Percentiles rank a stretch among this genome's conserved stretches.
These are phyloP conservation scores for Chiridota heheva DNA, from an alignment of 35 echinoderm and acorn worm genomes.

Conservation along the genomic window DNA sequence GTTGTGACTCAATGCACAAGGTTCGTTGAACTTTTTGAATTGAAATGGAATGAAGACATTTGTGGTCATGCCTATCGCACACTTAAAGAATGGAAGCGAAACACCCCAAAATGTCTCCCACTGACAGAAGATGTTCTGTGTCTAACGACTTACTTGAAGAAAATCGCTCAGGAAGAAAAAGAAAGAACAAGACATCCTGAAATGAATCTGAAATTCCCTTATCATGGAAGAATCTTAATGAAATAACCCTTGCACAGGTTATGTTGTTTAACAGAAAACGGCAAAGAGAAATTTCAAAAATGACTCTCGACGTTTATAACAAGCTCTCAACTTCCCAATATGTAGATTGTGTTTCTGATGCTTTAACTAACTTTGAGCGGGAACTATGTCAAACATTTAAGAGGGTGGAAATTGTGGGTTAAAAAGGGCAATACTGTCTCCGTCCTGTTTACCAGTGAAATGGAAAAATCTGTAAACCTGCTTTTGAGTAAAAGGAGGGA, in stretches of 20 bases:
- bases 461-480: conserved; percentile 33
- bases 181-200: neutral
- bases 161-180: neutral
- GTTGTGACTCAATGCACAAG: conserved; percentile 1
- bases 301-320: conserved; percentile 49
- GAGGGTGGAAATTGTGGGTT: conserved; percentile 48
- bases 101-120: conserved; percentile 50
- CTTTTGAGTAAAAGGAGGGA: conserved; percentile 9
- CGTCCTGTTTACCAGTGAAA: conserved; percentile 41
- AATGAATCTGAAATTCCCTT: neutral
- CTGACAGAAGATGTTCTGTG: conserved; percentile 45
- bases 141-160: conserved; percentile 17
- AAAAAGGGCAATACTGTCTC: conserved; percentile 53
- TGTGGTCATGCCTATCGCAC: conserved; percentile 38
- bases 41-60: conserved; percentile 56
- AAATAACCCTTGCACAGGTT: conserved; percentile 31
- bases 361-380: conserved; percentile 52
- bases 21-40: conserved; percentile 42
- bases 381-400: conserved; percentile 47
- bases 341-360: conserved; percentile 27
- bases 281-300: conserved; percentile 57
- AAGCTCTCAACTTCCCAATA: conserved; percentile 3
- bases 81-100: conserved; percentile 43
- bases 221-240: neutral
- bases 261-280: conserved; percentile 72